These are phyloP conservation scores for Melinaea menophilus DNA, from an alignment of 2,888 invertebrate genomes.

Conservation along the genomic window DNA sequence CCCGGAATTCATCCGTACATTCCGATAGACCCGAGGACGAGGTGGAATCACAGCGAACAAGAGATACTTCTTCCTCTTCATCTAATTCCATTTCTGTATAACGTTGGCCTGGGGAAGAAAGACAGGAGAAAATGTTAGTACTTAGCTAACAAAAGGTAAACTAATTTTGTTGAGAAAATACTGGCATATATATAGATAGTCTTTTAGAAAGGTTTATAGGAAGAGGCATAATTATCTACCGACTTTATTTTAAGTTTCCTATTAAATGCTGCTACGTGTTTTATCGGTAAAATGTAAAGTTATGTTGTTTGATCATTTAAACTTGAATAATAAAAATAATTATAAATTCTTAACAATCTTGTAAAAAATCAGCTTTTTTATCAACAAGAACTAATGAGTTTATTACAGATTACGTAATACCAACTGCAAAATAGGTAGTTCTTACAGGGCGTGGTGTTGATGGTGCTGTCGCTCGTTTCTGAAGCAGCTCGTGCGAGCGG, in stretches of 20 bases:
- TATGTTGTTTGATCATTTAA: no score
- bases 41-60: slow-evolving; percentile 57
- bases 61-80: slow-evolving; percentile 76
- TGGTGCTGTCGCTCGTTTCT: slow-evolving; percentile 49
- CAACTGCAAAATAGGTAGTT: slow-evolving; percentile 10
- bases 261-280: no score
- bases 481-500: slow-evolving; percentile 58
- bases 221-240: no score
- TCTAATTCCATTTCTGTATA: slow-evolving; percentile 81
- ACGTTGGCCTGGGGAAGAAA: slow-evolving; percentile 65
- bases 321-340: no score
- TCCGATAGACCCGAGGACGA: slow-evolving; percentile 52
- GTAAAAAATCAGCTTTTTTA: background rate
- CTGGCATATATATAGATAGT: no score
- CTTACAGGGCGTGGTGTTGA: slow-evolving; percentile 44
- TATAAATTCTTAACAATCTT: no score
- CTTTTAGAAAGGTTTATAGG: no score
- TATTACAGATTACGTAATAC: background rate
- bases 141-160: no score
- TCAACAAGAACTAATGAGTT: background rate
- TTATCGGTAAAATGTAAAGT: no score
- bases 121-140: slow-evolving; percentile 12
- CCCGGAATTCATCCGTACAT: slow-evolving; percentile 79
- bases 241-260: no score
- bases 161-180: no score